Evolutionary conservation across 2,113 vertebrate genomes (phyloP), one percentile per base, ranked within the genome.

Genomic region (Malurus melanocephalus): DNA sequence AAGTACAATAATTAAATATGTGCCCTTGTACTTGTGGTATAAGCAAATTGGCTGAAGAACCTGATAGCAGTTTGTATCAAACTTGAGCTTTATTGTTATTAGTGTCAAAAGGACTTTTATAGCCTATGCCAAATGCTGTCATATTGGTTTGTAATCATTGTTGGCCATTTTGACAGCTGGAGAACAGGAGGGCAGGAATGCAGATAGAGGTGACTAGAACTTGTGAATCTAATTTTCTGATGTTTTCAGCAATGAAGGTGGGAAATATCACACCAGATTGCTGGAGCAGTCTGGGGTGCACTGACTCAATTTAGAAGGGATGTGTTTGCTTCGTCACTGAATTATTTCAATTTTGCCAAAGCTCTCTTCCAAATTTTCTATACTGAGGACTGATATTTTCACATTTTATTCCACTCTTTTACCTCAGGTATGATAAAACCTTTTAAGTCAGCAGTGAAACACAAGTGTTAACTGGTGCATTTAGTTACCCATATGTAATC

Each of bases 91-190:
- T 75, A 48, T 57, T 69, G 24, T 78, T 92, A n/a, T 38, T 88
- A 35, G 35, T 32, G 56, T 90, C 76, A 79, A 88, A 90, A 88
- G 71, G 84, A 84, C 92, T 91, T 75, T 65, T 46, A 67, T 85
- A 89, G 80, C 80, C 77, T 80, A 14, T 1, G 23, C 59, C 46
- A 93, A 88, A 81, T 80, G 76, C 87, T 87, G 82, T 92, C 82
- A 80, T 87, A 32, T 2, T 86, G 60, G 45, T 40, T 91, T 91
- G 74, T 61, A 62, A 80, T 87, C 48, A 67, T 27, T 61, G 61
- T 40, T 92, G 66, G 73, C 86, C 92, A 84, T 92, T 91, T 80
- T 92, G 93, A 91, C 90, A 95, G 88, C 76, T 77, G 67, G 49
- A 85, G 85, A 87, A 28, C 33, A 78, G 60, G 77, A 87, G 46